phyloP scores from a whole-genome alignment of 2,888 invertebrate genomes.

The Sesia bembeciformis region DNA sequence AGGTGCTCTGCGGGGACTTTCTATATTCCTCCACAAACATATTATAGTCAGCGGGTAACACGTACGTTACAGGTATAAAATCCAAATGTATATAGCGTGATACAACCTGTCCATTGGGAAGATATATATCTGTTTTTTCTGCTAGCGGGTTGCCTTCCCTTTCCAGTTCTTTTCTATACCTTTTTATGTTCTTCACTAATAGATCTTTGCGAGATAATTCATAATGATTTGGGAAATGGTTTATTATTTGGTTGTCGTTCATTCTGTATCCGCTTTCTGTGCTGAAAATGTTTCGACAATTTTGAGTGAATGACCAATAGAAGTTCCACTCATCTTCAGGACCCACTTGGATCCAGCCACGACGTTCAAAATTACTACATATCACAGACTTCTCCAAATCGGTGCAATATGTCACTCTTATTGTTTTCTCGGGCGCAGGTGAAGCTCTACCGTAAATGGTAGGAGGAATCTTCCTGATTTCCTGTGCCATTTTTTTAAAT shows the following conservation, averaged over 20 bases:
- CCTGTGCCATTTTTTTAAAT: slow-evolving; percentile 12
- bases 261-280: slow-evolving; percentile 90
- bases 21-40: slow-evolving; percentile 97
- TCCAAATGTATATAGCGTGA: slow-evolving; percentile 88
- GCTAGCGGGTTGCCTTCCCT: slow-evolving; percentile 91
- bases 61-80: slow-evolving; percentile 95
- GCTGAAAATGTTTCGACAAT: slow-evolving; percentile 87
- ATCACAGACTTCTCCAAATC: slow-evolving; percentile 96
- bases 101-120: slow-evolving; percentile 76
- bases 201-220: slow-evolving; percentile 97
- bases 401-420: slow-evolving; percentile 75
- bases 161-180: slow-evolving; percentile 94
- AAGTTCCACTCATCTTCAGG: slow-evolving; percentile 94
- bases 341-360: slow-evolving; percentile 85
- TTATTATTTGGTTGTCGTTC: slow-evolving; percentile 90
- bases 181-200: slow-evolving; percentile 95
- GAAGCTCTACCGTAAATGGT: slow-evolving; percentile 16
- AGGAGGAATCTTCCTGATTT: slow-evolving; percentile 23
- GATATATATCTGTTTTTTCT: slow-evolving; percentile 76
- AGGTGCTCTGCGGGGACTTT: slow-evolving; percentile 94
- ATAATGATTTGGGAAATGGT: slow-evolving; percentile 94
- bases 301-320: slow-evolving; percentile 91
- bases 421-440: slow-evolving; percentile 22
- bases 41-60: slow-evolving; percentile 96
- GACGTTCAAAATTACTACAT: slow-evolving; percentile 89